These are phyloP conservation scores for Rutilus rutilus DNA, from an alignment of 2,113 vertebrate genomes.

Conservation along the genomic window DNA sequence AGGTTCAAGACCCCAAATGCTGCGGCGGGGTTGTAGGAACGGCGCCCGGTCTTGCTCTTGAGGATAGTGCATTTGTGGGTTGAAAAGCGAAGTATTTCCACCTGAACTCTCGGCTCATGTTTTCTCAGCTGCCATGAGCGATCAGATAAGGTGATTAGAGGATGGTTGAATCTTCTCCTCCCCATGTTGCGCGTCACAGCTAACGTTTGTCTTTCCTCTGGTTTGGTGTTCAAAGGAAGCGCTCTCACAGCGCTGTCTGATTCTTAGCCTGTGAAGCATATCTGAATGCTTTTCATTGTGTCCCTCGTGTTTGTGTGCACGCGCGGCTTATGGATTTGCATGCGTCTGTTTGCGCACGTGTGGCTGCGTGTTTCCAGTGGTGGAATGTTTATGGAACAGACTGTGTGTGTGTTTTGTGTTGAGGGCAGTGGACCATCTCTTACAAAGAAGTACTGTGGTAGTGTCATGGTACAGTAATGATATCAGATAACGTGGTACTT, in stretches of 20 bases:
- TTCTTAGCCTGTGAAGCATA: not conserved
- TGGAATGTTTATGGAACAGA: slow-evolving; percentile 49
- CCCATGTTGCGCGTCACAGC: slow-evolving; percentile 13
- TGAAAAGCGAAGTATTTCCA: slow-evolving; percentile 19
- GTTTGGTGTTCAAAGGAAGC: not conserved
- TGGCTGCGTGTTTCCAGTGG: slow-evolving; percentile 38
- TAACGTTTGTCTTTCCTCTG: slow-evolving; percentile 12
- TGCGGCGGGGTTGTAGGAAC: not conserved
- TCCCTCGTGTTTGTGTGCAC: not conserved
- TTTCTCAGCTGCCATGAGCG: slow-evolving; percentile 51
- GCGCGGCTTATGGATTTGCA: slow-evolving; percentile 40
- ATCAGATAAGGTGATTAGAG: slow-evolving; percentile 57
- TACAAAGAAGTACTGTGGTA: slow-evolving; percentile 8
- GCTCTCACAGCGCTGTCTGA: not conserved
- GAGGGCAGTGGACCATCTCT: not conserved
- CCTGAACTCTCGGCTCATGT: slow-evolving; percentile 25
- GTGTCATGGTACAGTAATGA: not conserved
- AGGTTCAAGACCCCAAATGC: not conserved
- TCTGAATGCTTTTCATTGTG: slow-evolving; percentile 47
- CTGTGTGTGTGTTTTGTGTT: slow-evolving; percentile 11
- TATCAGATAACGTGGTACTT: not conserved
- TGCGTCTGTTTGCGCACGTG: slow-evolving; percentile 29
- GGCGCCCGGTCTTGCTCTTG: not conserved
- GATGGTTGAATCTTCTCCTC: not conserved
- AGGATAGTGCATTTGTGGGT: slow-evolving; percentile 24